A percentile compares a stretch with the other conserved stretches of the same genome.
Conservation (phyloP, 2,113 vertebrate species). For the Dissostichus mawsoni region DNA sequence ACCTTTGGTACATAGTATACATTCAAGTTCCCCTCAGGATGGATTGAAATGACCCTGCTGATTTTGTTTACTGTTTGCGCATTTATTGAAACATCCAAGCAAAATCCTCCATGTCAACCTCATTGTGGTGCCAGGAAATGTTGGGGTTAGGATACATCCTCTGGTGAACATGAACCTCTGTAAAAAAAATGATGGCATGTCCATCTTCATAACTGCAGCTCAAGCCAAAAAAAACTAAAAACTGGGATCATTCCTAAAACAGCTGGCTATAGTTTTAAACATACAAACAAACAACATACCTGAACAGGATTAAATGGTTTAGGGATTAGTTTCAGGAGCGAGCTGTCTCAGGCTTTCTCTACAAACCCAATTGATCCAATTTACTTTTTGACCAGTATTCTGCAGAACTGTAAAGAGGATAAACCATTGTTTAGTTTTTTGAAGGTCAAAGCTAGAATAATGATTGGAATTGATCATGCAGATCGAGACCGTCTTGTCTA, state of each 20-base stretch:
- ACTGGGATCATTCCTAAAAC: too few relatives aligned
- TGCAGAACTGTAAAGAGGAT: background rate
- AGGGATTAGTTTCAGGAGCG: background rate
- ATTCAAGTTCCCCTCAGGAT: background rate
- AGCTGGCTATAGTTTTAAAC: too few relatives aligned
- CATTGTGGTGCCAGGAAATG: background rate
- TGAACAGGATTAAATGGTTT: too few relatives aligned
- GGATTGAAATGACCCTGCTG: too few relatives aligned
- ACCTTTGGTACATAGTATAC: background rate
- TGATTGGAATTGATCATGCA: conserved; percentile 54
- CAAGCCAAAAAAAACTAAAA: too few relatives aligned
- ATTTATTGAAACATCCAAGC: background rate
- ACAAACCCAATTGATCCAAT: background rate
- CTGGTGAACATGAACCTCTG: background rate
- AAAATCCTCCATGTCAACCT: background rate
- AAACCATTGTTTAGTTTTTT: background rate
- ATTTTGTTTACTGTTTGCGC: too few relatives aligned
- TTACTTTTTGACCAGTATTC: background rate
- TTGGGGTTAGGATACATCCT: background rate
- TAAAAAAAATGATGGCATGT: background rate
- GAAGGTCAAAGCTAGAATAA: conserved; percentile 51
- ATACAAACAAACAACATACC: too few relatives aligned
- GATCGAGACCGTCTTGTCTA: conserved; percentile 24
- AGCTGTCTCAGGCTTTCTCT: background rate
- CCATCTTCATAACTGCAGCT: background rate